phyloP scores from a whole-genome alignment of 92 coral and sea anemone species.

The Pocillopora grandis region DNA sequence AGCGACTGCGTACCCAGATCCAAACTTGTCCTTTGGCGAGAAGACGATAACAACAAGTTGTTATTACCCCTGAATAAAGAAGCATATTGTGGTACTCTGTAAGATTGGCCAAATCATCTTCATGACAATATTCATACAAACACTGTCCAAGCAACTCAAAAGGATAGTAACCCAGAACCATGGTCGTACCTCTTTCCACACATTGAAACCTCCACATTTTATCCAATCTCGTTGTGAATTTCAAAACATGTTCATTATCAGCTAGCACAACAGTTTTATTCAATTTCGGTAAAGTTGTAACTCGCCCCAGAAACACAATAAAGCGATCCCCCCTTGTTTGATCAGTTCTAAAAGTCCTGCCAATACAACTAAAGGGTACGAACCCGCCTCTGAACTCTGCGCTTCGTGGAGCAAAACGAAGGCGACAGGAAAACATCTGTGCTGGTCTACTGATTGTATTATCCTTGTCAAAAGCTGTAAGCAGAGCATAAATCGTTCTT shows the following conservation, averaged over 20 bases:
- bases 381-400: background rate
- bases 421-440: conserved; percentile 3
- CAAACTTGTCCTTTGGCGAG: conserved; percentile 65
- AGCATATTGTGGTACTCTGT: conserved; percentile 55
- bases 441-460: background rate
- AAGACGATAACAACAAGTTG: conserved; percentile 62
- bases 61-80: conserved; percentile 52
- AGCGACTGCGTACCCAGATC: conserved; percentile 66
- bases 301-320: conserved; percentile 15
- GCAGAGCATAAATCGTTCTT: conserved; percentile 41
- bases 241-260: conserved; percentile 31
- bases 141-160: conserved; percentile 51
- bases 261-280: conserved; percentile 26
- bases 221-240: conserved; percentile 56
- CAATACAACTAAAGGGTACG: conserved; percentile 14
- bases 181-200: conserved; percentile 41
- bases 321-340: background rate
- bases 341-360: conserved; percentile 8
- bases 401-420: conserved; percentile 37
- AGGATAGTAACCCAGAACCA: conserved; percentile 51
- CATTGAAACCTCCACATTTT: conserved; percentile 52
- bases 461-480: conserved; percentile 24
- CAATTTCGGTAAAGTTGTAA: conserved; percentile 8
- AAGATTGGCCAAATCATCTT: conserved; percentile 51
- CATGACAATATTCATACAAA: conserved; percentile 41